phyloP scores from a whole-genome alignment of 2,113 vertebrate species.

The Mionectes macconnelli region DNA sequence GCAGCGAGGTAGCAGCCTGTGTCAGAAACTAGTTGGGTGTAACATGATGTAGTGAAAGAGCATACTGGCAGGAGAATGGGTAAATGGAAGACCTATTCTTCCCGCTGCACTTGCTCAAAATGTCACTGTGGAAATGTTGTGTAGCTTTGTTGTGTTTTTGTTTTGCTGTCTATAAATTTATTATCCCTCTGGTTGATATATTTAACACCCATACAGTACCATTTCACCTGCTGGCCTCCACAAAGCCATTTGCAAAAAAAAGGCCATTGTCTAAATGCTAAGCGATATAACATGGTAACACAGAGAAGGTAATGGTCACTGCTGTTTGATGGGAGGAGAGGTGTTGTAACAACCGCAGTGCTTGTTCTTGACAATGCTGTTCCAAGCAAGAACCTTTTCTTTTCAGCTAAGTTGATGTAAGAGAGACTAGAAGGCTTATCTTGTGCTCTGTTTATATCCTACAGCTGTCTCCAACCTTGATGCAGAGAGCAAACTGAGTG shows the following conservation, averaged over 20 bases:
- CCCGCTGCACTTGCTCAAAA: neutral
- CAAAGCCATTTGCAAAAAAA: neutral
- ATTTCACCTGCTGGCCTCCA: neutral
- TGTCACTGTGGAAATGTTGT: neutral
- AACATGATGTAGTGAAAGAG: neutral
- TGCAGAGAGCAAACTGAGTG: conserved; percentile 89
- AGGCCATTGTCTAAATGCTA: neutral
- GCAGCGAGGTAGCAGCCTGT: neutral
- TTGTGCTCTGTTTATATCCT: neutral
- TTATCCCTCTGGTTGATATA: neutral
- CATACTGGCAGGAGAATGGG: neutral
- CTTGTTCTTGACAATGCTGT: neutral
- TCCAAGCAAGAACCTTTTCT: neutral
- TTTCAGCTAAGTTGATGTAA: neutral
- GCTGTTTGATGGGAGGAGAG: neutral
- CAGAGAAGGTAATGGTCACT: neutral
- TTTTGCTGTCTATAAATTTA: neutral
- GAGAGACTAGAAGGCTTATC: neutral
- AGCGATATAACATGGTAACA: neutral
- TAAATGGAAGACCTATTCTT: neutral
- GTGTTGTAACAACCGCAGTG: neutral
- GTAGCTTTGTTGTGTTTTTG: neutral
- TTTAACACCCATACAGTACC: accelerated
- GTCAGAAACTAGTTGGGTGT: neutral
- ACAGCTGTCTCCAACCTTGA: conserved; percentile 95